phyloP scores from a whole-genome alignment of 2,113 vertebrate genomes.

The Brachyhypopomus occidentalis region DNA sequence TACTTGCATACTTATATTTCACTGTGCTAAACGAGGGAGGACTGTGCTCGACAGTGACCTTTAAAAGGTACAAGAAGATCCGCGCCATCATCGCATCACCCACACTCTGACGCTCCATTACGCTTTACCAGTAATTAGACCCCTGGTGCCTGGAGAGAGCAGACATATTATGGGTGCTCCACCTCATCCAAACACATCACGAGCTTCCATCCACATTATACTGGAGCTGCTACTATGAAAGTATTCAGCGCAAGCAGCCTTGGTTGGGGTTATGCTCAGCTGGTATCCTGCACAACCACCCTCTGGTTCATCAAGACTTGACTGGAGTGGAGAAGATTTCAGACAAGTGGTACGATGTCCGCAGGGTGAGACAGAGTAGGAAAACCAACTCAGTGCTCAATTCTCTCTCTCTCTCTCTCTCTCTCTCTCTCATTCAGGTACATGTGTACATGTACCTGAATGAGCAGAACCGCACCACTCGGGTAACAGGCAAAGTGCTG shows the following conservation, averaged over 20 bases:
- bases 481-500: neutral
- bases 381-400: too few relatives aligned
- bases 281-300: neutral
- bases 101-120: conserved; percentile 45
- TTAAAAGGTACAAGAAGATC: conserved; percentile 26
- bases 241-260: neutral
- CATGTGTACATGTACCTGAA: neutral
- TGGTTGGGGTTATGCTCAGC: neutral
- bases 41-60: neutral
- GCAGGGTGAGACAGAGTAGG: too few relatives aligned
- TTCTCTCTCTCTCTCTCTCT: too few relatives aligned
- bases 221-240: neutral
- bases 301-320: too few relatives aligned
- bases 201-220: conserved; percentile 7
- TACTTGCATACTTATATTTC: neutral
- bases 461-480: neutral
- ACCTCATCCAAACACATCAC: conserved; percentile 23
- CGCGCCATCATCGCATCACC: conserved; percentile 32
- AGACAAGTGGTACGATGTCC: too few relatives aligned
- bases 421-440: too few relatives aligned
- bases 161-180: conserved; percentile 32
- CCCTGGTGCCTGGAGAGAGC: conserved; percentile 34
- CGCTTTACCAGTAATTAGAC: conserved; percentile 44
- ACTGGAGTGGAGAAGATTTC: too few relatives aligned
- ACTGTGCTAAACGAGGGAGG: neutral